Evolutionary conservation across 2,797 vertebrate genomes (phyloP).

Genomic region (Sebastes steindachneri): DNA sequence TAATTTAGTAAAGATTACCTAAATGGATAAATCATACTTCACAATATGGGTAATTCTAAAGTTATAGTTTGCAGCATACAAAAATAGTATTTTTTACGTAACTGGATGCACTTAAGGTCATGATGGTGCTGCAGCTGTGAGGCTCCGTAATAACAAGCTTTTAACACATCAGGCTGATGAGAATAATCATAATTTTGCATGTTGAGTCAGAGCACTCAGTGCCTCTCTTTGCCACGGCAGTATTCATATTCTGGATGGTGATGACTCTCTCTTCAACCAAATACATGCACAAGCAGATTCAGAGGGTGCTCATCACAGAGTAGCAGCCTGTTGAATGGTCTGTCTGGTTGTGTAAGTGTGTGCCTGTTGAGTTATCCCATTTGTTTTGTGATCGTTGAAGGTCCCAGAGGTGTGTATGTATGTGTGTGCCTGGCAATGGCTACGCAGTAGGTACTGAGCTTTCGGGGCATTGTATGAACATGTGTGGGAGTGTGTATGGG

Average conservation of each 20-base stretch:
- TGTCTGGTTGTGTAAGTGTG: conserved; percentile 25
- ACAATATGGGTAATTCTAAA: neutral
- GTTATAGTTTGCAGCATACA: neutral
- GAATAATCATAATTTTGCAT: neutral
- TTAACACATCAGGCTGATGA: neutral
- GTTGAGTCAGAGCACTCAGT: neutral
- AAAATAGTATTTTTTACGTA: neutral
- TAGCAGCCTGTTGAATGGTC: neutral
- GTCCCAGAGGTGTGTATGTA: neutral
- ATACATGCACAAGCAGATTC: neutral
- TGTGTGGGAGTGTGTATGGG: conserved; percentile 65
- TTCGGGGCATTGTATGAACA: conserved; percentile 13
- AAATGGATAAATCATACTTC: neutral
- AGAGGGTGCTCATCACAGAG: conserved; percentile 10
- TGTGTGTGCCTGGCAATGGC: neutral
- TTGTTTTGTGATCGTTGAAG: neutral
- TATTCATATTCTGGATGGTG: conserved; percentile 4
- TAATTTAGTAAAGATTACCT: neutral
- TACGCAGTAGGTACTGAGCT: conserved; percentile 17
- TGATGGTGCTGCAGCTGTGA: neutral
- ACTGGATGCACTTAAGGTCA: neutral
- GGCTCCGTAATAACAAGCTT: neutral
- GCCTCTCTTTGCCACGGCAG: neutral
- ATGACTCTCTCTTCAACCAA: neutral
- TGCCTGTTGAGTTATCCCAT: conserved; percentile 4